A percentile compares a stretch with the other conserved stretches of the same genome.
Conservation (phyloP, 2,113 vertebrate genomes). For the Hipposideros armiger region DNA sequence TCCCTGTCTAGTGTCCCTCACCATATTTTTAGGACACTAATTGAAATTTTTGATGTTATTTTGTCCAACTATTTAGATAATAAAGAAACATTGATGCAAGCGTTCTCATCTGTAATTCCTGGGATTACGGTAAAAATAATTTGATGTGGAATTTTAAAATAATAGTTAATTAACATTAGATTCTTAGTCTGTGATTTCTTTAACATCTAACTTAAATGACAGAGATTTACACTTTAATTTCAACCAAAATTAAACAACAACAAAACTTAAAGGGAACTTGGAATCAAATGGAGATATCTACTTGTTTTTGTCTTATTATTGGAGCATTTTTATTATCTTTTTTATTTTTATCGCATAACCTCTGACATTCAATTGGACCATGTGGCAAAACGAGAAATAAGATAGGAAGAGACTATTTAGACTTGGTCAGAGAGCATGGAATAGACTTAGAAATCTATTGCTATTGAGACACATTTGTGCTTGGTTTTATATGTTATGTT, state of each 20-base stretch:
- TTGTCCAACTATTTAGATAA: neutral
- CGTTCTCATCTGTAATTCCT: neutral
- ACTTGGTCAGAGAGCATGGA: neutral
- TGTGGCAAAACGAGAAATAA: neutral
- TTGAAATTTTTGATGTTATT: neutral
- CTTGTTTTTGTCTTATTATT: neutral
- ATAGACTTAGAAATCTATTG: neutral
- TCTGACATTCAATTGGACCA: neutral
- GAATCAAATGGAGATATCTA: neutral
- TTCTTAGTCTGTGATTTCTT: neutral
- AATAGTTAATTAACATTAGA: neutral
- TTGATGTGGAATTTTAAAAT: neutral
- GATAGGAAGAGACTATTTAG: neutral
- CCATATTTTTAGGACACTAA: neutral
- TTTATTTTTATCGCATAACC: neutral
- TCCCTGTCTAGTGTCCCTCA: neutral
- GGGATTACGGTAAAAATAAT: neutral
- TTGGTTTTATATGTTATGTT: too few species aligned
- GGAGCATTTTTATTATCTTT: neutral
- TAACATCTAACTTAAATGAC: neutral
- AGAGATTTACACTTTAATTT: constrained; percentile 35
- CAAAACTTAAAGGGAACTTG: neutral
- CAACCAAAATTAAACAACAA: neutral
- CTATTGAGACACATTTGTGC: fast-evolving
- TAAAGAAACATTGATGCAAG: neutral